Base-by-base conservation (phyloP, 2,888 invertebrate species). In the Oxyscelio sp. region DNA sequence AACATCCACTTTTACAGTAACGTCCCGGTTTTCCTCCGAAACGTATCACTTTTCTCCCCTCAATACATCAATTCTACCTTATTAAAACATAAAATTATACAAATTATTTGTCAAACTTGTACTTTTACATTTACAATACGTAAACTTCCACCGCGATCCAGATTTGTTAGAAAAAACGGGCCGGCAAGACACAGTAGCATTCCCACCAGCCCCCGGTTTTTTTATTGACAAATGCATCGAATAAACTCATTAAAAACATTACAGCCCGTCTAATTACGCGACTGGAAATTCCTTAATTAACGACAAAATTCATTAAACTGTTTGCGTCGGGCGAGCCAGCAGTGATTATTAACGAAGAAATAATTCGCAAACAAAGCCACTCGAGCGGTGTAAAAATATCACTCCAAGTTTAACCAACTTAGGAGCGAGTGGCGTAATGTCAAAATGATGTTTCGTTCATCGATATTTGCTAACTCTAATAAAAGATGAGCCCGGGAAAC, bases 391-490 rank as follows among this genome's bases (percentile, higher is more conserved):
- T n/a, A 31, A 59, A 73, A 52, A 59, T 21, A n/a, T 27, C 40
- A 43, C 22, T 21, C 31, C 19, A 31, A 24, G 45, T n/a, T 24
- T 4, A 22, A 11, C 24, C 21, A 31, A 48, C 34, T 13, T 5
- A 31, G 22, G 21, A 56, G 27, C 15, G 19, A 34, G 4, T 11
- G 45, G 22, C 40, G 56, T 71, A 71, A 79, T 79, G 71, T 27
- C 48, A 22, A 71, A 71, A 65, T 65, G 56, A 71, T 79, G 65
- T 78, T 70, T 75, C 66, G 24, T 45, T n/a, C 31, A 61, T 79
- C 50, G 71, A 63, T 71, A 63, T 70, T 48, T 50, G 58, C 52
- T 21, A 52, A 54, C 21, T 54, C 45, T 27, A 40, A 65, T 65
- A 65, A 58, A 59, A 59, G 81, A 68, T 61, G 81, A 61, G 68